A percentile compares a stretch with the other conserved stretches of the same genome.
Conservation (phyloP, 1,140 invertebrate species). For the Medauroidea extradentata region DNA sequence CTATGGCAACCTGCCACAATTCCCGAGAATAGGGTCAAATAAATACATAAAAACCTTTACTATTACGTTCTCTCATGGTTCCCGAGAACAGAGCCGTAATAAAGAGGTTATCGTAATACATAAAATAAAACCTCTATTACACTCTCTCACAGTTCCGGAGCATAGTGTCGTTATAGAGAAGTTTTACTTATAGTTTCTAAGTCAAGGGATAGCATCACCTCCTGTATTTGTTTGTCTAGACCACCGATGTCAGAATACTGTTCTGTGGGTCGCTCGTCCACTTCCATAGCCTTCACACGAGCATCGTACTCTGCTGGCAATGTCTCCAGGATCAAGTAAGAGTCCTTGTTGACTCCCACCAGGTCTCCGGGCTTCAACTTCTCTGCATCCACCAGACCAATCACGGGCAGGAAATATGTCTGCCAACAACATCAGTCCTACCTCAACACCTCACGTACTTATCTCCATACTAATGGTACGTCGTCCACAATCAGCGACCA, state of each 20-base stretch:
- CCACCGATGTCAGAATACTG: slow-evolving; percentile 99
- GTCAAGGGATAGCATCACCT: slow-evolving; percentile 39
- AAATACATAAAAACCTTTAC: no score
- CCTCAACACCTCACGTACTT: no score
- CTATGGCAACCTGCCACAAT: no score
- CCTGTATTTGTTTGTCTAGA: slow-evolving; percentile 95
- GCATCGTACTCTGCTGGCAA: slow-evolving; percentile 98
- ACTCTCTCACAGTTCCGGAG: no score
- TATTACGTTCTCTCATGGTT: no score
- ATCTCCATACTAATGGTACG: no score
- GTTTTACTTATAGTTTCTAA: neutral
- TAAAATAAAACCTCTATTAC: no score
- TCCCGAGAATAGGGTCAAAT: no score
- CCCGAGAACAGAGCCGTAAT: no score
- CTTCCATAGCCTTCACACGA: slow-evolving; percentile 99
- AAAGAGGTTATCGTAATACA: no score
- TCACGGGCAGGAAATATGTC: slow-evolving; percentile 98
- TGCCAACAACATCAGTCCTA: slow-evolving; percentile 41
- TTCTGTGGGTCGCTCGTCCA: slow-evolving; percentile 98
- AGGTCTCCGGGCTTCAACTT: slow-evolving; percentile 96
- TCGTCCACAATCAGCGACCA: no score
- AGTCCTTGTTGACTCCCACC: slow-evolving; percentile 99
- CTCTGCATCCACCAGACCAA: slow-evolving; percentile 96
- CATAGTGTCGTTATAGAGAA: no score
- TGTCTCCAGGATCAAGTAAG: slow-evolving; percentile 96